Conservation (phyloP, 2,113 vertebrate genomes). For the Dromaius novaehollandiae region DNA sequence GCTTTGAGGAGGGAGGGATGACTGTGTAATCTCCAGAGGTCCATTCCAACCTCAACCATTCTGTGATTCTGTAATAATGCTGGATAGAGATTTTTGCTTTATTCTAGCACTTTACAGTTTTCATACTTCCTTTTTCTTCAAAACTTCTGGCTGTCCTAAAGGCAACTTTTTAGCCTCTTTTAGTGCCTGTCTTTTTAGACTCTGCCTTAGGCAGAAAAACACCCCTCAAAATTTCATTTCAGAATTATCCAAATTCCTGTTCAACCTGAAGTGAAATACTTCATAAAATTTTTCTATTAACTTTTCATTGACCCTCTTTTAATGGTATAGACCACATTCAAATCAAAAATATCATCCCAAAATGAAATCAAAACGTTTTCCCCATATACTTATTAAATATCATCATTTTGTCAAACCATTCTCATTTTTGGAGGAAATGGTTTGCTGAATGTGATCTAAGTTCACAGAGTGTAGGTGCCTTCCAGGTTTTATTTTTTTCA, state of each 20-base stretch:
- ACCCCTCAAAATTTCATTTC: not conserved
- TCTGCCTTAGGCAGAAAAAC: not conserved
- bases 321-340: not conserved
- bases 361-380: not conserved
- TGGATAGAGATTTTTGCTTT: not conserved
- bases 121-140: not conserved
- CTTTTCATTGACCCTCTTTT: not conserved
- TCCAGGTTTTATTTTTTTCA: not conserved
- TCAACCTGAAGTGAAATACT: not conserved
- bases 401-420: not conserved
- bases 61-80: not conserved
- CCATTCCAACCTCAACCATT: not conserved
- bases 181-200: no score
- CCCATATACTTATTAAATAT: not conserved
- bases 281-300: not conserved
- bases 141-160: not conserved
- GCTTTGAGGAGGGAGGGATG: not conserved
- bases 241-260: not conserved
- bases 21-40: rapidly evolving
- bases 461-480: not conserved
- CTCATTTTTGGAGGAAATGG: not conserved
- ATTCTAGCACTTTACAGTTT: not conserved
- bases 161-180: not conserved
- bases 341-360: not conserved
- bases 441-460: not conserved